Base-by-base conservation (phyloP, 2,797 vertebrate species). In the Pachyuromys duprasi region DNA sequence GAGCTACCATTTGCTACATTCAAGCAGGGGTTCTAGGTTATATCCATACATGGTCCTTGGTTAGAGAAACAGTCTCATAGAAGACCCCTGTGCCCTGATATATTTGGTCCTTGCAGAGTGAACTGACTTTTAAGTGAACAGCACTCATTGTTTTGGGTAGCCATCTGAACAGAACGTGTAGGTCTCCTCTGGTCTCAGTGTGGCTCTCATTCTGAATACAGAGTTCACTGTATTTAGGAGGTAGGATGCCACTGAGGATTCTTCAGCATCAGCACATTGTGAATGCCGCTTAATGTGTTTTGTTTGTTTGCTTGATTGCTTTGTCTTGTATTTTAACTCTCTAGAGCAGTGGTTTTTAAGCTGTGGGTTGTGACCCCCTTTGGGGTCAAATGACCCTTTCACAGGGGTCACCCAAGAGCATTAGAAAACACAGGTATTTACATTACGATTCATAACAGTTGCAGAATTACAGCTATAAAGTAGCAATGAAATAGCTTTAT, bases 181-280 rank as follows among this genome's bases (percentile, higher is more conserved):
- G 31, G 31, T 17, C 26, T 36, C 7, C 60, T 14, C 15, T 45
- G 69, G 7, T 1, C 9, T 12, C 5, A 8, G 0, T 84, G 0
- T 24, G 20, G 3, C 31, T 55, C 5, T 42, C 4, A 62, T 65
- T 42, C 14, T 26, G n/a, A 76, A 65, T 31, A 42, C 17, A 72
- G 36, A 84, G 60, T 60, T 91, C 45, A 28, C 75, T 72, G 36
- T 49, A 49, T 49, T 49, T 49, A 49, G 8, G 49, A 49, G 81
- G 18, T 42, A n/a, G 63, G 78, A 45, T 53, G 42, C 9, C 28
- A 24, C 4, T 81, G 49, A 33, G 49, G 22, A 55, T 12, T 72
- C n/a, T n/a, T 91, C 33, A 84, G 36, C 36, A 72, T 92, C 28
- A 78, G 31, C 1, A 57, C n/a, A 81, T 6, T 69, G 8, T 20